Evolutionary conservation across 1,140 invertebrate species (phyloP).

Genomic region (Drosophila bocki): DNA sequence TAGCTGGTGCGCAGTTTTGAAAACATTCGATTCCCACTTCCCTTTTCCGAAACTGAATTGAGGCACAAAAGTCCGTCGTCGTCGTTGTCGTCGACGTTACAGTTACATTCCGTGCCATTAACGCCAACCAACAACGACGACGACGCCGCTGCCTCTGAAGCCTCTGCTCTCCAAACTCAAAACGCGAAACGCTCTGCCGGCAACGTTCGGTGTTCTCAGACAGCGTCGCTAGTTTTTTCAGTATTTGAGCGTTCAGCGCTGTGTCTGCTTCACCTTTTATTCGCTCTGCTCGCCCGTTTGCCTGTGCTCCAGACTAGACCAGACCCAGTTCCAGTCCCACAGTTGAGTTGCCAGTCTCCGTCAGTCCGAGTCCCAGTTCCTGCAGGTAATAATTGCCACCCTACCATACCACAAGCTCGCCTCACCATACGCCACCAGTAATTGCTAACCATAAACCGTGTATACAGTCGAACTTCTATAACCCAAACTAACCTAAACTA

Average conservation of each 20-base stretch:
- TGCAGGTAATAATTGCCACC: conserved; percentile 14
- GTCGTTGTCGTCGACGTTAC: conserved; percentile 33
- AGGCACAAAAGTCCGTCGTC: conserved; percentile 11
- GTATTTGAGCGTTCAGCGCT: conserved; percentile 66
- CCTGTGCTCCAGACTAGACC: conserved; percentile 8
- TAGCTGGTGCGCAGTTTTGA: conserved; percentile 30
- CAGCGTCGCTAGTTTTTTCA: conserved; percentile 51
- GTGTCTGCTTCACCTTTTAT: conserved; percentile 50
- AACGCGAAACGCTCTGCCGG: conserved; percentile 25
- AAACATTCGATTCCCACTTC: conserved; percentile 28
- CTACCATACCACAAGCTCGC: neutral
- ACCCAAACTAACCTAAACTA: conserved; percentile 2
- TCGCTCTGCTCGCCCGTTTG: conserved; percentile 20
- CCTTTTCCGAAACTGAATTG: conserved; percentile 22
- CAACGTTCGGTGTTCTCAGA: conserved; percentile 36
- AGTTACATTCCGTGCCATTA: conserved; percentile 46
- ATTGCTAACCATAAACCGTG: conserved; percentile 18
- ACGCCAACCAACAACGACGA: conserved; percentile 23
- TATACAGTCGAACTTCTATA: neutral
- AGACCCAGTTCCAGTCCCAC: neutral
- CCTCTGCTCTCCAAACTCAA: conserved; percentile 3
- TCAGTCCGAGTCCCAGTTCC: conserved; percentile 8
- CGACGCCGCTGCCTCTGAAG: conserved; percentile 6
- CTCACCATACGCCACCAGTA: neutral
- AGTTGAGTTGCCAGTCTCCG: neutral